Evolutionary conservation across 1,140 invertebrate genomes (phyloP).

Genomic region (Nasonia longicornis): DNA sequence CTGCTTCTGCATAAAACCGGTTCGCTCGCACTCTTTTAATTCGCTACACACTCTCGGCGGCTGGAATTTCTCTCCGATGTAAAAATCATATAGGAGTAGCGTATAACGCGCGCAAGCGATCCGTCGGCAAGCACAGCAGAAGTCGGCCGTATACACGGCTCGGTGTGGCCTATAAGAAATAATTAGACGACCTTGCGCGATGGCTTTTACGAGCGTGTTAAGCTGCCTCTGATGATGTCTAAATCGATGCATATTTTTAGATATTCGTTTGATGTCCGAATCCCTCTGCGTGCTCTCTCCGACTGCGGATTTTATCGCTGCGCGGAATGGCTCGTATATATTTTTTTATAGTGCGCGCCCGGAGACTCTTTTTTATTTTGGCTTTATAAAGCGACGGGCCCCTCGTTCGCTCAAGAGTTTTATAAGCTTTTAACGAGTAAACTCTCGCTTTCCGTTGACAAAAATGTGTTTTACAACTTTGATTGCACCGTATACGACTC

Average conservation of each 20-base stretch:
- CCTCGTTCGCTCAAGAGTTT: not conserved
- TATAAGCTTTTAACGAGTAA: slow-evolving; percentile 4
- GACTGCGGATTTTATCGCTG: not conserved
- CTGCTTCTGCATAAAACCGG: slow-evolving; percentile 39
- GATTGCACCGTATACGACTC: not conserved
- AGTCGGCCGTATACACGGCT: not conserved
- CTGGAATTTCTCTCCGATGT: slow-evolving; percentile 15
- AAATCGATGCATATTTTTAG: slow-evolving; percentile 34
- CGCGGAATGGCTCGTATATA: not conserved
- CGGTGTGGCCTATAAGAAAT: slow-evolving; percentile 30
- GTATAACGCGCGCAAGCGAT: not conserved
- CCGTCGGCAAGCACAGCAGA: not conserved
- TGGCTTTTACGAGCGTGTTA: slow-evolving; percentile 30
- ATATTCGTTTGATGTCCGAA: slow-evolving; percentile 13
- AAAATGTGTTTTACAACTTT: not conserved
- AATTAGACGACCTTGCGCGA: slow-evolving; percentile 24
- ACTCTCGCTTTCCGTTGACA: not conserved
- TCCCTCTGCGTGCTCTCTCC: not conserved
- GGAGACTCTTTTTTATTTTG: not conserved
- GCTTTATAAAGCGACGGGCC: not conserved
- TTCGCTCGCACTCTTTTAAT: slow-evolving; percentile 13
- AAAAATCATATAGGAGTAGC: slow-evolving; percentile 9
- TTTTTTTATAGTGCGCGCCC: not conserved
- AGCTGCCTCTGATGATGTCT: slow-evolving; percentile 37
- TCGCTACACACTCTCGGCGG: not conserved